phyloP scores from a whole-genome alignment of 2,113 vertebrate genomes.

The Antechinus flavipes region DNA sequence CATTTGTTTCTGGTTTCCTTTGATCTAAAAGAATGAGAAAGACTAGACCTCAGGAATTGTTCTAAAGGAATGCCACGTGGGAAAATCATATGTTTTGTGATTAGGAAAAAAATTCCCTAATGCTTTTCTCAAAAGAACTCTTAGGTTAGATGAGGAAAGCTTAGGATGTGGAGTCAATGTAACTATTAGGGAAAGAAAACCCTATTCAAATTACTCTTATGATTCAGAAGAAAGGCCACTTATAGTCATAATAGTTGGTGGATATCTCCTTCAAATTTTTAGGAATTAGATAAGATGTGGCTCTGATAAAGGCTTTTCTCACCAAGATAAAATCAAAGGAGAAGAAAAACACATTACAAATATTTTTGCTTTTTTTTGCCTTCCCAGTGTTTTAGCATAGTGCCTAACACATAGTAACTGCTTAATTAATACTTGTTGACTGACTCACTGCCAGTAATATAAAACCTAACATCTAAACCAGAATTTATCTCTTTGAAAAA shows the following conservation, averaged over 20 bases:
- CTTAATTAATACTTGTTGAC: not conserved
- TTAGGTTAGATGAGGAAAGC: not conserved
- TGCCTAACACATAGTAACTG: not conserved
- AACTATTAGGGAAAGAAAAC: not conserved
- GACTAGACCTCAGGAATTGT: not conserved
- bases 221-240: not conserved
- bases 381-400: not conserved
- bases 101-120: not conserved
- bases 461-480: not conserved
- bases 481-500: not conserved
- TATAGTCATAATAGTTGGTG: not conserved
- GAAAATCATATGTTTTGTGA: not conserved
- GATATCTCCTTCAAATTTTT: not conserved
- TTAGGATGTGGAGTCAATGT: not conserved
- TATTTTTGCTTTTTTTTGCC: not conserved
- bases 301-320: not conserved
- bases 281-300: not conserved
- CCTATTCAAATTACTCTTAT: not conserved
- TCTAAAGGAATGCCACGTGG: not conserved
- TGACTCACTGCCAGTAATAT: not conserved
- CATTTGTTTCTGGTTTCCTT: conserved; percentile 8
- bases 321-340: not conserved
- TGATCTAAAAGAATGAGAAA: conserved; percentile 13
- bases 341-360: not conserved
- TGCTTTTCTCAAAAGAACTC: conserved; percentile 1